Evolutionary conservation across 2,888 invertebrate genomes (phyloP), one percentile per base, ranked within the genome.

Genomic region (Hofmannophila pseudospretella): DNA sequence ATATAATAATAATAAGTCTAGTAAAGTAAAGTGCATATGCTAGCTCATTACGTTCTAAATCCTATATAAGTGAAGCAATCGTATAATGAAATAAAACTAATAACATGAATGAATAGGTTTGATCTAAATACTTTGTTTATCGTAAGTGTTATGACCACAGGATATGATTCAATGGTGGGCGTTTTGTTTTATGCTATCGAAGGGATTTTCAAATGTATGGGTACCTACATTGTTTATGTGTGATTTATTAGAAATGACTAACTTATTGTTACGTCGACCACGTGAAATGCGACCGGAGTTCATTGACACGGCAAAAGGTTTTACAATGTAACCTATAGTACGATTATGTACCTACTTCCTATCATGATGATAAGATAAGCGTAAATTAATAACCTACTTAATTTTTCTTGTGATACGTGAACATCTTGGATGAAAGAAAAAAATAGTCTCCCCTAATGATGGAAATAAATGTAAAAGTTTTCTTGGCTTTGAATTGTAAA

Each of bases 111-210:
- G 16, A 22, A 20, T 32, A 32, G 28, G 26, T 28, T 5, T 28
- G 28, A 10, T 7, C 23, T 10, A 29, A 13, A 32, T 36, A 28
- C 32, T 40, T 23, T 32, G 10, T 36, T 34, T 22, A 32, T 39
- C 26, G 12, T 13, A 9, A n/a, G n/a, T 7, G 5, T 16, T 4
- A 16, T 14, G 11, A 53, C 47, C 53, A 66, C 66, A 71, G 72
- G 71, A 72, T 70, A 47, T 74, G 70, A 75, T 56, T 72, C 67
- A 71, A 64, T 58, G 37, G 19, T 31, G 47, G 58, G 57, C 54
- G 64, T 55, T 56, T 68, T 62, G 51, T 58, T 69, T 73, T 69
- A 70, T 65, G 69, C 70, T 63, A 58, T 45, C 50, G 45, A 53
- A 64, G 60, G 65, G 56, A 57, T 67, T 73, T 69, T 41, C 8